Evolutionary conservation across 2,113 vertebrate species (phyloP).

Genomic region (Peucedramus taeniatus): DNA sequence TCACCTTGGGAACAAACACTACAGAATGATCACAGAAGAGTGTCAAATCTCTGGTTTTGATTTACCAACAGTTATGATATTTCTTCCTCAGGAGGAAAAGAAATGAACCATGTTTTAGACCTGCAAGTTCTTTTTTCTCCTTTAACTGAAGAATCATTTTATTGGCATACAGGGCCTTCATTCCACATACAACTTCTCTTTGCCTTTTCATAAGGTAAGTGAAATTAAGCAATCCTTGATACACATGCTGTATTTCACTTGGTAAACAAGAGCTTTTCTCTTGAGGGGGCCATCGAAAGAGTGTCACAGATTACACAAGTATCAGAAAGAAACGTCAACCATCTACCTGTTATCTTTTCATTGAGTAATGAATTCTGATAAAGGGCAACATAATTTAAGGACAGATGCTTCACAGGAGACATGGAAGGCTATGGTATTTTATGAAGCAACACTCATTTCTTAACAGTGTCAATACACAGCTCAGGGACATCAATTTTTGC

Average conservation of each 20-base stretch:
- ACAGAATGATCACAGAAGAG: constrained; percentile 64
- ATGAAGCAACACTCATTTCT: neutral
- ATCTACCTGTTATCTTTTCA: constrained; percentile 19
- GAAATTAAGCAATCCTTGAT: constrained; percentile 29
- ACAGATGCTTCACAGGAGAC: neutral
- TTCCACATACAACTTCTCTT: constrained; percentile 7
- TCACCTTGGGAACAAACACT: constrained; percentile 72
- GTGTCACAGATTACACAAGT: neutral
- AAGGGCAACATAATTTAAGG: constrained; percentile 6
- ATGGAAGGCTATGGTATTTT: neutral
- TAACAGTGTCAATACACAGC: neutral
- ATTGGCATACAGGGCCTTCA: constrained; percentile 20
- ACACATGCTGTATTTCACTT: neutral
- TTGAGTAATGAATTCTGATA: neutral
- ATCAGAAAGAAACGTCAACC: constrained; percentile 6
- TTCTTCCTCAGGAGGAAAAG: constrained; percentile 61
- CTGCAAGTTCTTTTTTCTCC: constrained; percentile 14
- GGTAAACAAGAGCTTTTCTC: constrained; percentile 45
- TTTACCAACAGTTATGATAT: constrained; percentile 65
- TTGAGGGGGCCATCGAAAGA: neutral
- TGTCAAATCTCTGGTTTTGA: constrained; percentile 68
- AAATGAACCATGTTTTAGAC: constrained; percentile 39
- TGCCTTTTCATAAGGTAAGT: neutral
- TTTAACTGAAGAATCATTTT: constrained; percentile 35
- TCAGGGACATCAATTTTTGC: neutral